Base-by-base conservation (phyloP, 2,113 vertebrate species). In the Hemiprocne comata region DNA sequence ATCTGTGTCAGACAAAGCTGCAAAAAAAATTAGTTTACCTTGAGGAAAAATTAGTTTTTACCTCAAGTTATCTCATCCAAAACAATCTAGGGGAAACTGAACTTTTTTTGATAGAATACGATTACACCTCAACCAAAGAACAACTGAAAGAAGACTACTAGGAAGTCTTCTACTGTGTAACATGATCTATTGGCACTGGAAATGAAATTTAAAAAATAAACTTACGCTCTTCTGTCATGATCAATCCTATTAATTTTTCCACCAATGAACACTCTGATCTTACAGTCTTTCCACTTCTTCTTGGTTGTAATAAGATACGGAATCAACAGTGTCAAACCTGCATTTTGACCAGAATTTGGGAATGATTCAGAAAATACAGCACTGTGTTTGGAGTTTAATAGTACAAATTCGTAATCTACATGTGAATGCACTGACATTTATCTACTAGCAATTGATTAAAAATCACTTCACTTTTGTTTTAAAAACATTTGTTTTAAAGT, bases 161-260 rank as follows among this genome's bases (percentile, higher is more conserved):
- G 5, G 54, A 78, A 79, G 15, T 10, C 6, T 69, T 34, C 33
- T 34, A 44, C 8, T 20, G 6, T 20, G 20, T n/a, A 75, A 19
- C 12, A 16, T 23, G 31, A 11, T 72, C 12, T 23, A 28, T 42
- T 25, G 53, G 40, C 3, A 42, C 14, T 12, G 36, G 2, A 55
- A 65, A 48, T 9, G 0, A 11, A 28, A 34, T 19, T 74, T 55
- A 67, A 13, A 29, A 82, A 13, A 58, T 58, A 58, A 90, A 98
- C 99, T 99, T 97, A 99, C 99, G 98, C 98, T 98, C 99, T 98
- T 92, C 99, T 99, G 95, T 99, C 99, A 70, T 99, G 99, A 97
- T 99, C 99, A 87, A 99, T 99, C 95, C 99, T 98, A 96, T 99
- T 99, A 96, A 99, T 99, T 97, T 98, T 98, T 67, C 98, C 98